Conservation (phyloP, 2,888 invertebrate species). For the Drosophila parthenogenetica region DNA sequence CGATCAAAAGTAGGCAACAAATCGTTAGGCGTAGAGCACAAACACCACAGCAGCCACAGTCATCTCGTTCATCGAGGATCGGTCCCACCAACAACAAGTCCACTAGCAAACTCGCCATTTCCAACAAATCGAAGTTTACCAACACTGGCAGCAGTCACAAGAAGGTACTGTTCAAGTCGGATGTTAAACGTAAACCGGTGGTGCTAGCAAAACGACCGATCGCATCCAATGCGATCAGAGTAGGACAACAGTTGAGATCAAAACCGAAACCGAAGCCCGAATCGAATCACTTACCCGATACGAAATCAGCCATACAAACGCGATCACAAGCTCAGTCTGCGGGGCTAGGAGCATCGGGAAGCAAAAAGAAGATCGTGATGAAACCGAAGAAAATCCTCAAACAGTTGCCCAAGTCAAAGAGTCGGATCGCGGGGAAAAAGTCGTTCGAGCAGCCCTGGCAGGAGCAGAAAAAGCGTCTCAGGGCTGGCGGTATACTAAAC, state of each 20-base stretch:
- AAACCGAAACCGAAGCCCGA: neutral
- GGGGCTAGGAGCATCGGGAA: too few species aligned
- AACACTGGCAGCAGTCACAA: neutral
- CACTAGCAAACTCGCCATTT: neutral
- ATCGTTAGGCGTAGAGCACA: neutral
- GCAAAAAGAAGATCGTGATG: neutral
- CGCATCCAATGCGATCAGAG: conserved; percentile 2
- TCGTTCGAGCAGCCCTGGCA: neutral
- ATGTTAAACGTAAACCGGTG: neutral
- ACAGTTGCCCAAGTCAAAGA: neutral
- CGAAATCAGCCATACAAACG: too few species aligned
- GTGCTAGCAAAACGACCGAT: neutral
- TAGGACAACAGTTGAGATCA: neutral
- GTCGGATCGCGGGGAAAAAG: neutral
- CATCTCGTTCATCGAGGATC: neutral
- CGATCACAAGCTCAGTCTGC: neutral
- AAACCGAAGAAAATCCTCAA: neutral
- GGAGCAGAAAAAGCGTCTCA: conserved; percentile 13
- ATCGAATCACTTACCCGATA: neutral
- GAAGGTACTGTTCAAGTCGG: neutral
- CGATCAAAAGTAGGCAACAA: neutral
- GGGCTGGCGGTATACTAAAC: conserved; percentile 26
- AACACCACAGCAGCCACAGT: neutral
- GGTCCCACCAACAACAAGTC: neutral
- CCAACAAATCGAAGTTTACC: neutral